Percentiles rank a stretch among this genome's conserved stretches.
phyloP scores from a whole-genome alignment of 2,113 vertebrate genomes.

The Irena cyanogastra region DNA sequence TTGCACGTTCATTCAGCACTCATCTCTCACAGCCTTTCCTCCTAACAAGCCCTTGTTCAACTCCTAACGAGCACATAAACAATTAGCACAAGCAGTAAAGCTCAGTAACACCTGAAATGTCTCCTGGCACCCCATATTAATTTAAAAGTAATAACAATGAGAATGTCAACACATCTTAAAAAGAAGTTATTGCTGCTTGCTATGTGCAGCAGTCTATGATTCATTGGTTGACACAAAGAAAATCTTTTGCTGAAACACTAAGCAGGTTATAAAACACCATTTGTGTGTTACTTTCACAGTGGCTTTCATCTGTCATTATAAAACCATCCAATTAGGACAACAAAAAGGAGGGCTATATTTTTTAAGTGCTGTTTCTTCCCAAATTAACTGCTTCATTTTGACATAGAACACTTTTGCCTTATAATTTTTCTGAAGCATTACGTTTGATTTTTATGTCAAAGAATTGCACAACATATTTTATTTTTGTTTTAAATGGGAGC shows the following conservation, averaged over 20 bases:
- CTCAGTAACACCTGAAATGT: conserved; percentile 8
- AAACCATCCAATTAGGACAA: conserved; percentile 57
- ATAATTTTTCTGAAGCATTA: background rate
- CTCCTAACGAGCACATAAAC: background rate
- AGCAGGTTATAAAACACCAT: conserved; percentile 43
- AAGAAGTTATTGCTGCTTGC: background rate
- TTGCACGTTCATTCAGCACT: background rate
- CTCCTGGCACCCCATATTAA: background rate
- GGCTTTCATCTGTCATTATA: conserved; percentile 48
- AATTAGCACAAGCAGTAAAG: background rate
- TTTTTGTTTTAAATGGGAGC: conserved; percentile 2
- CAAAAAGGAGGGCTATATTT: conserved; percentile 15
- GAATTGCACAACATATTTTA: background rate
- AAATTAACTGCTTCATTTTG: conserved; percentile 35
- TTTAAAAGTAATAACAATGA: background rate
- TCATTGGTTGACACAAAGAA: conserved; percentile 8
- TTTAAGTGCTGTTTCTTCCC: conserved; percentile 1
- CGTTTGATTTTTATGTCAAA: conserved; percentile 14
- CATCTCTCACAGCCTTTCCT: background rate
- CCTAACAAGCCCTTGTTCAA: background rate
- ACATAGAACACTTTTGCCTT: background rate
- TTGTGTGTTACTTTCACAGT: conserved; percentile 2
- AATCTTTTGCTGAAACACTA: conserved; percentile 34
- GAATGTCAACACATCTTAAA: background rate
- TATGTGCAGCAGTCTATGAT: background rate